phyloP scores from a whole-genome alignment of 2,113 vertebrate species.

The Ctenomys sociabilis region DNA sequence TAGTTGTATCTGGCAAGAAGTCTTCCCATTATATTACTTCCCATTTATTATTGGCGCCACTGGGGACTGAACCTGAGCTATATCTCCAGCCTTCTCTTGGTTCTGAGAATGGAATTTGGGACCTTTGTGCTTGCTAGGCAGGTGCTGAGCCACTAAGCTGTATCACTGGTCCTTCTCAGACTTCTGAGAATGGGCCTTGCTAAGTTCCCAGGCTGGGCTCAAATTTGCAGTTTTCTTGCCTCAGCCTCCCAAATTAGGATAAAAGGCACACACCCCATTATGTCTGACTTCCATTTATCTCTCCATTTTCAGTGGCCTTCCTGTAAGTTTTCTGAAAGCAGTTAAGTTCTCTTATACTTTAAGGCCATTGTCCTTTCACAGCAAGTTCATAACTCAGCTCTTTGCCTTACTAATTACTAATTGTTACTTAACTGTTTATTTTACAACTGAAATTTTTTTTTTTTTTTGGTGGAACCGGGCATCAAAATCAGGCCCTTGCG shows the following conservation, averaged over 20 bases:
- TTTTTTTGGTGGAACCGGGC: too few species aligned
- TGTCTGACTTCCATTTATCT: not conserved
- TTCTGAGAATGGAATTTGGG: too few species aligned
- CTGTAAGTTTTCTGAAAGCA: constrained; percentile 32
- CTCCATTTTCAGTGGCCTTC: not conserved
- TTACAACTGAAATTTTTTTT: not conserved
- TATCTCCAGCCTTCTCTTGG: not conserved
- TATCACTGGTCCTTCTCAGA: not conserved
- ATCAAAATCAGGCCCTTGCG: too few species aligned
- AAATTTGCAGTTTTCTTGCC: not conserved
- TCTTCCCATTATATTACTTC: not conserved
- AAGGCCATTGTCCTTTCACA: not conserved
- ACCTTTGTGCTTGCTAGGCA: too few species aligned
- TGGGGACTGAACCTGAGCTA: not conserved
- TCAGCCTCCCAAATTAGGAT: not conserved
- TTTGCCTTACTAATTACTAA: constrained; percentile 5
- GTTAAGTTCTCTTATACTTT: not conserved
- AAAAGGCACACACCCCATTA: not conserved
- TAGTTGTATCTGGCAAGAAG: not conserved
- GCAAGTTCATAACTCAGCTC: not conserved
- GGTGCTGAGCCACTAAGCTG: too few species aligned
- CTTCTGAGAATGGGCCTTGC: not conserved
- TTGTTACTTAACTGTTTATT: constrained; percentile 13
- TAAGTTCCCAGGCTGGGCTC: not conserved
- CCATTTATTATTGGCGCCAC: not conserved